phyloP scores from a whole-genome alignment of 2,797 vertebrate genomes.

The Glossophaga mutica region DNA sequence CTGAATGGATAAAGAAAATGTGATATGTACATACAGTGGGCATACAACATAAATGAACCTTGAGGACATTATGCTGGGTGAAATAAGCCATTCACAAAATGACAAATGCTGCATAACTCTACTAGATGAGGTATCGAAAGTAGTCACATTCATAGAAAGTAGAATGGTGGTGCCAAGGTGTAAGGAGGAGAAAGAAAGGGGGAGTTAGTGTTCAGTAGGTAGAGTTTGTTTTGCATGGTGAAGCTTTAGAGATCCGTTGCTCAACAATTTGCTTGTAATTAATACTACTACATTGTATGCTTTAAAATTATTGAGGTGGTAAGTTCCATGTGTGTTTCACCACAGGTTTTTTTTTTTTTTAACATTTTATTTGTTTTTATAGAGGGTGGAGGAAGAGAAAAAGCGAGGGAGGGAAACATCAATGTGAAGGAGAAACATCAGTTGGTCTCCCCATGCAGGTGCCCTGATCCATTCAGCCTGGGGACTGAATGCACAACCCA shows the following conservation, averaged over 20 bases:
- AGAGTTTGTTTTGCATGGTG: not conserved
- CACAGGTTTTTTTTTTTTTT: not conserved
- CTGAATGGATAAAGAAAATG: not conserved
- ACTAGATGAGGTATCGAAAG: not conserved
- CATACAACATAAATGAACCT: not conserved
- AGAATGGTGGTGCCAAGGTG: not conserved
- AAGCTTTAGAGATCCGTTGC: not conserved
- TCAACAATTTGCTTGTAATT: not conserved
- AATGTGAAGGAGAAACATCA: too few species aligned
- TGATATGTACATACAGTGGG: not conserved
- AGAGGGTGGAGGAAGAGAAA: too few species aligned
- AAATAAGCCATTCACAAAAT: not conserved
- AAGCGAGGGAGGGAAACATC: too few species aligned
- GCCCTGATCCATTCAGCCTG: too few species aligned
- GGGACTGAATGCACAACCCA: too few species aligned
- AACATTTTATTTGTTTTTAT: too few species aligned
- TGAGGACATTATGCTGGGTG: not conserved
- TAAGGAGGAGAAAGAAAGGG: not conserved
- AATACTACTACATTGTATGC: not conserved
- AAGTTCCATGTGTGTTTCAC: not conserved
- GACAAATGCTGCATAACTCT: not conserved
- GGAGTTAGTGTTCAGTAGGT: not conserved
- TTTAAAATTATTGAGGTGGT: not conserved
- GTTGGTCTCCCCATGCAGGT: too few species aligned
- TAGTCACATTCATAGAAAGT: not conserved